These are phyloP conservation scores for Lordiphosa mommai DNA, from an alignment of 1,140 invertebrate genomes.

Conservation along the genomic window DNA sequence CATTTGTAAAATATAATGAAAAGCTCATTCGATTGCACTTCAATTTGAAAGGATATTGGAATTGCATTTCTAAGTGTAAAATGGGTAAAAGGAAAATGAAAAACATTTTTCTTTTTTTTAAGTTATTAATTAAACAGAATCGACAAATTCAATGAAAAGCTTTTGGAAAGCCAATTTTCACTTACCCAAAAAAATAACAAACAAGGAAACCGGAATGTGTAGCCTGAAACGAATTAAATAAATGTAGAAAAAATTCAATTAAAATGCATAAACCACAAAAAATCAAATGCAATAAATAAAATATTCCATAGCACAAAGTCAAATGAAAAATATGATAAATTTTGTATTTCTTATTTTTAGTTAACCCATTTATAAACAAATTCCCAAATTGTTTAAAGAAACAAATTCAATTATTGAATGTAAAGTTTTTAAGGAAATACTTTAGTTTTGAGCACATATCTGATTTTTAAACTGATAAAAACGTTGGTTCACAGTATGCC, in stretches of 20 bases:
- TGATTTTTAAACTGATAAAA: too few species aligned
- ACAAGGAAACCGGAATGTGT: neutral
- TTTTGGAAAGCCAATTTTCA: too few species aligned
- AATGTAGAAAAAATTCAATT: conserved; percentile 6
- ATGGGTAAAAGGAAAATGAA: neutral
- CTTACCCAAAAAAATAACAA: neutral
- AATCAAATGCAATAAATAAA: conserved; percentile 10
- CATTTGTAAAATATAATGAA: conserved; percentile 48
- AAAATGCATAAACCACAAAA: conserved; percentile 22
- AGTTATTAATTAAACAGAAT: conserved; percentile 17
- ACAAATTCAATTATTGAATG: too few species aligned
- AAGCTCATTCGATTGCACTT: conserved; percentile 57
- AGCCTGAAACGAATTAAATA: neutral
- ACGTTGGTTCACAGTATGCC: too few species aligned
- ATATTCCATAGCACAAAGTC: too few species aligned
- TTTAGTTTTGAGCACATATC: too few species aligned
- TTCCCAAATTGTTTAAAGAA: too few species aligned
- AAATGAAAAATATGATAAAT: too few species aligned
- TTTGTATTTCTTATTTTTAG: neutral
- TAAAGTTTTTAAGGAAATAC: too few species aligned
- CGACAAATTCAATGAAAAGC: neutral
- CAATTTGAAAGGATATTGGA: conserved; percentile 23
- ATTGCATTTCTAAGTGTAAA: neutral
- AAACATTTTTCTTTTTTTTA: neutral
- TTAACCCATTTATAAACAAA: neutral